A percentile compares a stretch with the other conserved stretches of the same genome.
phyloP scores from a whole-genome alignment of 2,888 invertebrate species.

The Tineola bisselliella region DNA sequence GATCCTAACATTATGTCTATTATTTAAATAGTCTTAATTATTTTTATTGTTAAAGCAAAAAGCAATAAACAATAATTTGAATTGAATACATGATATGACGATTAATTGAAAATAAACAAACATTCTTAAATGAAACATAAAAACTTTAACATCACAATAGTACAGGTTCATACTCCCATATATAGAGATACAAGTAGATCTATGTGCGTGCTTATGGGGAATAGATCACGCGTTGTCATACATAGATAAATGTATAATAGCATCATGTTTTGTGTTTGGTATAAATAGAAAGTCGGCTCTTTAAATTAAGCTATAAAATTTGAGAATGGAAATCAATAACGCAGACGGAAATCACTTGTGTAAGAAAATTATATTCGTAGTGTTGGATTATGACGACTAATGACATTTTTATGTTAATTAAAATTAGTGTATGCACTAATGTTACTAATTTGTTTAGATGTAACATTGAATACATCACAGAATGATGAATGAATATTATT shows the following conservation, averaged over 20 bases:
- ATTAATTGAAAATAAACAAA: too few species aligned
- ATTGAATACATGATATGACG: too few species aligned
- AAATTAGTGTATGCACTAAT: not conserved
- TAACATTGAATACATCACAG: too few species aligned
- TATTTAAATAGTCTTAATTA: too few species aligned
- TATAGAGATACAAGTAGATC: not conserved
- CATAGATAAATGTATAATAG: conserved; percentile 9
- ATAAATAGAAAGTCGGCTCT: conserved; percentile 7
- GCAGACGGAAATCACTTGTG: not conserved
- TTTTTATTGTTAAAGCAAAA: too few species aligned
- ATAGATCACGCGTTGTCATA: conserved; percentile 12
- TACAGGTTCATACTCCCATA: not conserved
- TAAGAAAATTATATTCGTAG: not conserved
- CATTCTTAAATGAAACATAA: too few species aligned
- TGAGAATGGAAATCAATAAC: conserved; percentile 9
- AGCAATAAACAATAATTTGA: too few species aligned
- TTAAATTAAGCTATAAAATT: conserved; percentile 12
- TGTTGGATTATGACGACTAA: not conserved
- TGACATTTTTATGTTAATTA: not conserved
- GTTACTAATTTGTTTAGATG: too few species aligned
- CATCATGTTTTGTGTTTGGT: not conserved
- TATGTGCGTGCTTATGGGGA: conserved; percentile 1
- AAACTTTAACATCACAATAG: not conserved
- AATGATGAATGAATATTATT: too few species aligned
- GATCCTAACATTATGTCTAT: too few species aligned